These are phyloP conservation scores for Mesorhabditis belari DNA, from an alignment of 2,888 invertebrate genomes.

Conservation along the genomic window DNA sequence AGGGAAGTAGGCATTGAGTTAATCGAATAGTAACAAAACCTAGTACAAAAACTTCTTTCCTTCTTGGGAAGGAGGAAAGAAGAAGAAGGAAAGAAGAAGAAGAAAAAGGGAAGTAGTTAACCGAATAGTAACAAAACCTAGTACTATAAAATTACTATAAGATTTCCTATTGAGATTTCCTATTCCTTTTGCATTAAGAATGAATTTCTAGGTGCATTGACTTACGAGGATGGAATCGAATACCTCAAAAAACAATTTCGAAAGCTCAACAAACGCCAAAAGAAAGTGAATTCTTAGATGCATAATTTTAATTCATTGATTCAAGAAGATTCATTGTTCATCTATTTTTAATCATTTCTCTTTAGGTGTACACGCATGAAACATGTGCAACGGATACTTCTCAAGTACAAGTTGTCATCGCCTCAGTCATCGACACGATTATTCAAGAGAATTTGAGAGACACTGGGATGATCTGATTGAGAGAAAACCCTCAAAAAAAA, in stretches of 20 bases:
- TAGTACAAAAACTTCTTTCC: too few relatives aligned
- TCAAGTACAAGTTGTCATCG: constrained; percentile 36
- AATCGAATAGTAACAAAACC: too few relatives aligned
- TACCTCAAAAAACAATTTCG: constrained; percentile 27
- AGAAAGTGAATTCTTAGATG: constrained; percentile 4
- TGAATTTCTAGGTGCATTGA: constrained; percentile 33
- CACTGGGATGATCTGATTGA: constrained; percentile 42
- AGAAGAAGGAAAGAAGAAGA: too few relatives aligned
- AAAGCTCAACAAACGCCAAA: constrained; percentile 10
- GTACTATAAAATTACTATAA: not conserved
- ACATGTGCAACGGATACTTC: constrained; percentile 36
- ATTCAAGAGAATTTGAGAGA: constrained; percentile 44
- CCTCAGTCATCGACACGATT: constrained; percentile 47
- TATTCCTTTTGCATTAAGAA: too few relatives aligned
- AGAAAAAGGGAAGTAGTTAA: too few relatives aligned
- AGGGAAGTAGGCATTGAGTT: too few relatives aligned
- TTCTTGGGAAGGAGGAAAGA: too few relatives aligned
- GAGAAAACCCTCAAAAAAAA: too few relatives aligned
- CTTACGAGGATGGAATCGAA: constrained; percentile 22
- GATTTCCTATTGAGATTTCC: not conserved
- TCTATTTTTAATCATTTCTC: not conserved
- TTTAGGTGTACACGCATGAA: constrained; percentile 35
- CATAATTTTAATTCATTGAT: not conserved
- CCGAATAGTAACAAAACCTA: too few relatives aligned
- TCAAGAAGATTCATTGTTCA: not conserved